These are phyloP conservation scores for Sakesphorus luctuosus DNA, from an alignment of 2,113 vertebrate species.

Conservation along the genomic window DNA sequence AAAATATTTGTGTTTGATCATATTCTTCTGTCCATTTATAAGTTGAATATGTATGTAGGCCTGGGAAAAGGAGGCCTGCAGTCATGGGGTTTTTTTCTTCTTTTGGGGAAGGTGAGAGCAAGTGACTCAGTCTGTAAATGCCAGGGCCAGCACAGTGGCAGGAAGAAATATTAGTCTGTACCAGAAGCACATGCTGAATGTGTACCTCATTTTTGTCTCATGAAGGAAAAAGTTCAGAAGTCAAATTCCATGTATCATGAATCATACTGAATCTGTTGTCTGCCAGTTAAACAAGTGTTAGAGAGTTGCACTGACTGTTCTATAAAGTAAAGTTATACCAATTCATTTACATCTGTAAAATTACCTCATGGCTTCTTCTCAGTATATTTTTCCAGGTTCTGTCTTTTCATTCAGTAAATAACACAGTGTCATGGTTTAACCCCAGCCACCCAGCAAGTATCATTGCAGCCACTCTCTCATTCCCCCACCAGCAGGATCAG, in stretches of 20 bases:
- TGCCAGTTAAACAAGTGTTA: background rate
- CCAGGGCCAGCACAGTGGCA: background rate
- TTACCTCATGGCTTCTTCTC: background rate
- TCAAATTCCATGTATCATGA: background rate
- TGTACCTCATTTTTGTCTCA: background rate
- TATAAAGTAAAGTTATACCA: background rate
- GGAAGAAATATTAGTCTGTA: background rate
- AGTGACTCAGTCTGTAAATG: background rate
- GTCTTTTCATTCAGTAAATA: background rate
- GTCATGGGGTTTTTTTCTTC: too few relatives aligned
- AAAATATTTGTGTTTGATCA: too few relatives aligned
- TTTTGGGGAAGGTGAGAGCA: too few relatives aligned
- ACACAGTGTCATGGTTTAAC: background rate
- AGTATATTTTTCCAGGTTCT: background rate
- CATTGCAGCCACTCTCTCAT: fast-evolving
- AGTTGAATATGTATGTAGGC: too few relatives aligned
- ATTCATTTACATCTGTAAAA: background rate
- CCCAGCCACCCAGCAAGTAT: background rate
- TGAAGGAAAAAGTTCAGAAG: background rate
- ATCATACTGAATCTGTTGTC: background rate
- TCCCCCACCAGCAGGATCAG: fast-evolving
- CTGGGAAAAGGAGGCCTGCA: too few relatives aligned
- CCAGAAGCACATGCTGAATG: background rate
- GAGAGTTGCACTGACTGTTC: background rate
- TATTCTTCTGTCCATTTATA: too few relatives aligned